These are phyloP conservation scores for Heliconius sara DNA, from an alignment of 2,888 invertebrate species.

Conservation along the genomic window DNA sequence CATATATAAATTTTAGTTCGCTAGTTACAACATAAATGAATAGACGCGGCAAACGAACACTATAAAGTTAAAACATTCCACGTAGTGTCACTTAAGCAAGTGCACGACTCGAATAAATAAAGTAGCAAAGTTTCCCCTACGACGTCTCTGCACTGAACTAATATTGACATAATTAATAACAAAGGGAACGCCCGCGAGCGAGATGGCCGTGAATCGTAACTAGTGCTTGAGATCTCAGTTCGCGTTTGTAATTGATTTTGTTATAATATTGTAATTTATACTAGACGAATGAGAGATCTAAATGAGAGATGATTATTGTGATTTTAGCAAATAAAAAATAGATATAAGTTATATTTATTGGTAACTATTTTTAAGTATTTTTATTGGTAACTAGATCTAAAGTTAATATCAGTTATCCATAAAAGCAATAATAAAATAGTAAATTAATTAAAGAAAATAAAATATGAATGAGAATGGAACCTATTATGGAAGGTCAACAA, in stretches of 20 bases:
- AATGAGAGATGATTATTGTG: not conserved
- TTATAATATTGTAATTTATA: constrained; percentile 12
- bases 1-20: not conserved
- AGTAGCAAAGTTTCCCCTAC: constrained; percentile 35
- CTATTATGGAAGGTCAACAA: too few relatives aligned
- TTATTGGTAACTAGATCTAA: too few relatives aligned
- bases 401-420: too few relatives aligned
- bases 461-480: too few relatives aligned
- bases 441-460: too few relatives aligned
- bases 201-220: constrained; percentile 23
- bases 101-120: constrained; percentile 27
- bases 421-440: too few relatives aligned
- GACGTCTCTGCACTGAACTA: constrained; percentile 45
- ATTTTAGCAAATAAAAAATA: not conserved
- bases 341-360: too few relatives aligned
- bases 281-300: not conserved
- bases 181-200: constrained; percentile 15
- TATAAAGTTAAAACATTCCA: constrained; percentile 20
- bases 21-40: not conserved
- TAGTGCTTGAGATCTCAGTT: constrained; percentile 27
- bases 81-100: constrained; percentile 25
- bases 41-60: constrained; percentile 1
- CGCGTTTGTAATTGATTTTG: constrained; percentile 23
- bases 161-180: constrained; percentile 76
- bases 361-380: too few relatives aligned